Evolutionary conservation across 2,888 invertebrate genomes (phyloP), one percentile per base, ranked within the genome.

Genomic region (Cepaea hortensis): DNA sequence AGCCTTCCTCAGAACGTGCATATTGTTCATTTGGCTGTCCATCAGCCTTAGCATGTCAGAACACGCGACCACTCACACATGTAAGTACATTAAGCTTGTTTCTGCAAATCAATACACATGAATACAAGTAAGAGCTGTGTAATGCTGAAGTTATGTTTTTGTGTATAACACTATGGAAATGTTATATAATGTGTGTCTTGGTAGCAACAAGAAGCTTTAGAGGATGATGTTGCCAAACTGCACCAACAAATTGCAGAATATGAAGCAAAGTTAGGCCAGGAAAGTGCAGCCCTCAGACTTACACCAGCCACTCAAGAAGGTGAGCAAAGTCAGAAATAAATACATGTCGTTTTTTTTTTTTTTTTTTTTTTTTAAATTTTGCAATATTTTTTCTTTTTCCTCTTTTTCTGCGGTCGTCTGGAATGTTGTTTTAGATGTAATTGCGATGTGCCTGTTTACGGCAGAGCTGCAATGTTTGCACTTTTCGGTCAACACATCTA

Each of bases 171-270:
- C 6, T 68, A 11, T 68, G 0, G 1, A 68, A 18, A 20, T n/a
- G 6, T 23, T 35, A 23, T 73, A 3, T 73, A 23, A 5, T 73
- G 11, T 73, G 6, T 62, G 35, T 62, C 15, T 76, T 88, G 87
- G 15, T 87, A 92, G 92, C 90, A 92, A 82, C 90, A 89, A 77
- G 77, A 87, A 3, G 86, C 87, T 11, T 83, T 92, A 72, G 91
- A 91, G 86, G 87, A 79, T 35, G 91, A 92, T 79, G 77, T 92
- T 20, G 91, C 91, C 35, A 87, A 86, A 7, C 77, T 93, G 90
- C 90, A 89, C 70, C 85, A 88, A 75, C 90, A 92, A 77, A 92
- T 92, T 87, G 89, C 89, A 20, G 89, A 89, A n/a, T 85, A 91
- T 72, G 91, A 92, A 86, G 90, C 91, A 35, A 90, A 91, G 80